phyloP scores from a whole-genome alignment of 2,113 vertebrate species.

The human (Homo sapiens) region GRCh38 chr5:52367001-52367500 shows the following conservation, averaged over 20 bases:
- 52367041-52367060: neutral
- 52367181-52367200: neutral
- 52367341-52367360: neutral
- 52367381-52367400: neutral
- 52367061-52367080: neutral
- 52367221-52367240: too few relatives aligned
- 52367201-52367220: neutral
- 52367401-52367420: neutral
- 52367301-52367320: neutral
- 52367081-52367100: neutral
- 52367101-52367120: neutral
- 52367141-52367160: neutral
- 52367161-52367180: neutral
- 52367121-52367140: neutral
- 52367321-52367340: neutral
- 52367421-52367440: neutral
- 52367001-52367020: neutral
- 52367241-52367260: neutral
- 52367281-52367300: neutral
- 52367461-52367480: too few relatives aligned
- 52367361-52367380: neutral
- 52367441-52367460: neutral
- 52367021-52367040: neutral
- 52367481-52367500: neutral
- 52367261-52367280: neutral